These are phyloP conservation scores for Periparus ater DNA, from an alignment of 2,797 vertebrate genomes.

Conservation along the genomic window DNA sequence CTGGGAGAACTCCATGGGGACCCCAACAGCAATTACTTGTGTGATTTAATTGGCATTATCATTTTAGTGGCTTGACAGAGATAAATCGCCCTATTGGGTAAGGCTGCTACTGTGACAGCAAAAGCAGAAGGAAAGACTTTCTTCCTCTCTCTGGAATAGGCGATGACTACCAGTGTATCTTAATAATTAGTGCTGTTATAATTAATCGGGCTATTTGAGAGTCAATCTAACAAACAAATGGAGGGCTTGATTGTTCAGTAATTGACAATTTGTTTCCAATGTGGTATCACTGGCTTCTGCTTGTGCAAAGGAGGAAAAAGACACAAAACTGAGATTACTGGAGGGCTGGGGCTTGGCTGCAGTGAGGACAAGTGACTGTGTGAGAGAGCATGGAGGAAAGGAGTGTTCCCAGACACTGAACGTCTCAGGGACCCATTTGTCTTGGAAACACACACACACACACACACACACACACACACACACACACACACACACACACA, in stretches of 20 bases:
- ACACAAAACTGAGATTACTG: background rate
- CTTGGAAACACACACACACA: background rate
- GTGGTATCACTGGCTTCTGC: slow-evolving; percentile 6
- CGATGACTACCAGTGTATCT: slow-evolving; percentile 72
- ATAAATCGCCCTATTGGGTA: slow-evolving; percentile 83
- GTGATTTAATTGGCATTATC: slow-evolving; percentile 95
- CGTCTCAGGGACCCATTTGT: slow-evolving; percentile 23
- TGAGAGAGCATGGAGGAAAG: background rate
- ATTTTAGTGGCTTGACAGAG: slow-evolving; percentile 93
- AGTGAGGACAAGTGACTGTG: background rate
- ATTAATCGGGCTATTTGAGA: slow-evolving; percentile 75
- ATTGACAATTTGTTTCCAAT: slow-evolving; percentile 68
- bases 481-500: background rate
- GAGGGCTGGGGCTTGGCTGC: background rate
- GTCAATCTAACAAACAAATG: slow-evolving; percentile 74
- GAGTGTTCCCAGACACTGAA: background rate
- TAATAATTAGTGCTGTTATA: slow-evolving; percentile 75
- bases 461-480: background rate
- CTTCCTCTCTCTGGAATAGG: slow-evolving; percentile 42
- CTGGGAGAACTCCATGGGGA: slow-evolving; percentile 78
- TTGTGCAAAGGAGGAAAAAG: background rate
- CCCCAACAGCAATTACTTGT: slow-evolving; percentile 88
- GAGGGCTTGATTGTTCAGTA: slow-evolving; percentile 69
- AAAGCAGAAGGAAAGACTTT: slow-evolving; percentile 52
- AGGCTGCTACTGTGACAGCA: slow-evolving; percentile 66